These are phyloP conservation scores for Stenopsyche tienmushanensis DNA, from an alignment of 1,140 invertebrate species.

Conservation along the genomic window DNA sequence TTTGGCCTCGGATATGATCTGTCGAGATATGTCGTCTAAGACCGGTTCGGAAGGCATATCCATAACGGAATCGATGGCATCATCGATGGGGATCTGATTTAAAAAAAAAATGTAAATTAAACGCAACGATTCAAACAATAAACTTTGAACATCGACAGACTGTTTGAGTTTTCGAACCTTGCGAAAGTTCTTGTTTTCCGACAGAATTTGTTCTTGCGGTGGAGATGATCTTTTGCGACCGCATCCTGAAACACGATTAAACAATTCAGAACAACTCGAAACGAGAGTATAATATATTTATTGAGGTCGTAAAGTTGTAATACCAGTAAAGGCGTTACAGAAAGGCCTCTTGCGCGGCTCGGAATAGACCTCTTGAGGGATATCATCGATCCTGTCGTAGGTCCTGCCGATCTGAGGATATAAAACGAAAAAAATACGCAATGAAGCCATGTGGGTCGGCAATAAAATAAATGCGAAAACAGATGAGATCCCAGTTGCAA, in stretches of 20 bases:
- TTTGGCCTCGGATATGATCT: constrained; percentile 75
- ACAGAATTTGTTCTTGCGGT: constrained; percentile 40
- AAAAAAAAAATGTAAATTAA: background rate
- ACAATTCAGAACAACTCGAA: no score
- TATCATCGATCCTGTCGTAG: constrained; percentile 32
- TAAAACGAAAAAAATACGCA: background rate
- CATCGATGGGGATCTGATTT: constrained; percentile 48
- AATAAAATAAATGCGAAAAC: no score
- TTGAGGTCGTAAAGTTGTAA: constrained; percentile 10
- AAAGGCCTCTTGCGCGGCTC: constrained; percentile 67
- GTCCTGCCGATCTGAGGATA: constrained; percentile 22
- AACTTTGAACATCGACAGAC: no score
- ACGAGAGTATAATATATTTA: background rate
- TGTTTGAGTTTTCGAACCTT: constrained; percentile 13
- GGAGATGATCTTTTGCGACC: constrained; percentile 61
- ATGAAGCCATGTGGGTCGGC: no score
- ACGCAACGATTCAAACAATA: background rate
- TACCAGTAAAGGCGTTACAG: constrained; percentile 74
- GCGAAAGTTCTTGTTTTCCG: constrained; percentile 34
- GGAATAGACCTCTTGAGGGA: constrained; percentile 44
- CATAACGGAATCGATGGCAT: constrained; percentile 61
- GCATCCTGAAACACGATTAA: constrained; percentile 57
- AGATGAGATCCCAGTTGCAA: no score
- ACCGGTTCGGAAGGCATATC: constrained; percentile 67
- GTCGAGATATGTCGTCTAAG: constrained; percentile 70